Evolutionary conservation across 2,888 invertebrate species (phyloP).

Genomic region (Gasteruption jaculator): DNA sequence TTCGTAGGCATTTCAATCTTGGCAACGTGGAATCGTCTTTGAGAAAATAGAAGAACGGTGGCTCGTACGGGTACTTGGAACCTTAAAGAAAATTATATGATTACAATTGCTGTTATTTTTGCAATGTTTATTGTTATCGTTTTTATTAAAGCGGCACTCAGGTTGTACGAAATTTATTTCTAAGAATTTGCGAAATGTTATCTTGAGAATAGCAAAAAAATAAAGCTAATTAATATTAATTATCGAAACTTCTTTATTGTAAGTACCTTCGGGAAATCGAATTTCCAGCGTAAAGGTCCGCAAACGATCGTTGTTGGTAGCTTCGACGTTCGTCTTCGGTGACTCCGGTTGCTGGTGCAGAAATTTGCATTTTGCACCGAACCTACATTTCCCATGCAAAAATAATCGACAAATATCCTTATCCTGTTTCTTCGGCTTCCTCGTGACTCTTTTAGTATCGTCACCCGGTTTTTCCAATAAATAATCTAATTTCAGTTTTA

Average conservation of each 20-base stretch:
- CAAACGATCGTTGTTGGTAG: constrained; percentile 39
- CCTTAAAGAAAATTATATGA: constrained; percentile 28
- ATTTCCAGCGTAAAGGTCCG: constrained; percentile 74
- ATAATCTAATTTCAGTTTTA: constrained; percentile 66
- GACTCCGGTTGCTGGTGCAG: constrained; percentile 59
- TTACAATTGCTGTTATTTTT: constrained; percentile 3
- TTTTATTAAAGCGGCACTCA: background rate
- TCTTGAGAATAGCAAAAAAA: too few relatives aligned
- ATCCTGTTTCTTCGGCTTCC: constrained; percentile 54
- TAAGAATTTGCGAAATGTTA: background rate
- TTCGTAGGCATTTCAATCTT: constrained; percentile 61
- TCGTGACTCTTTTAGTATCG: constrained; percentile 44
- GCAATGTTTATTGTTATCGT: background rate
- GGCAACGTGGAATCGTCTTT: constrained; percentile 57
- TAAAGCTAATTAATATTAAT: too few relatives aligned
- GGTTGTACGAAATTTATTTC: background rate
- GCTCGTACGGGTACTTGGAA: constrained; percentile 69
- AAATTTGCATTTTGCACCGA: constrained; percentile 71
- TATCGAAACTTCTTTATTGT: too few relatives aligned
- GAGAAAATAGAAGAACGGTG: constrained; percentile 66
- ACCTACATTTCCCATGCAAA: constrained; percentile 65
- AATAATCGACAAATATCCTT: constrained; percentile 63
- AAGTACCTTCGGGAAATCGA: constrained; percentile 65
- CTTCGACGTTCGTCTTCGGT: constrained; percentile 40
- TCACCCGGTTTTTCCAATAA: constrained; percentile 57